Base-by-base conservation (phyloP, 53 echinoderm and acorn worm genomes). In the Crossaster papposus region DNA sequence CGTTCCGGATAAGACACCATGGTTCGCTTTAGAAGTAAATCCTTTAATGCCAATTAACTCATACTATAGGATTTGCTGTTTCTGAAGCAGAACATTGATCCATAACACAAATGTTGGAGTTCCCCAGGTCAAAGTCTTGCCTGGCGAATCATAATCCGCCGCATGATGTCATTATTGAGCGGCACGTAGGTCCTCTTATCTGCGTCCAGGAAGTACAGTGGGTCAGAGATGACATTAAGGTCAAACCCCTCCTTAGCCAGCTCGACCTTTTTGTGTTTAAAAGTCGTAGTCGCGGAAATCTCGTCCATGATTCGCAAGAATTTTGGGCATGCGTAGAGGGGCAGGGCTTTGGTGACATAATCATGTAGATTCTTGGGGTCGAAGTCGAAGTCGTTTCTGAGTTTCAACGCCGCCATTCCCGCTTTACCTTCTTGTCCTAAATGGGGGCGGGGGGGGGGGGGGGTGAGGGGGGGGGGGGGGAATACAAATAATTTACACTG, bases 261-360 rank as follows among this genome's bases (percentile, higher is more conserved):
- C 12, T 79, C 71, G 2, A 23, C 52, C 80, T 91, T 91, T 36
- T 44, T 65, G 80, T 91, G 91, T 30, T 91, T 91, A 65, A 84
- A 91, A 6, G 91, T 91, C 14, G 79, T 65, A 2, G 91, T 91
- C 18, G 51, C 80, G 30, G 64, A 64, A 31, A 91, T 91, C 35
- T 79, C 36, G 2, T 65, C 64, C 35, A 63, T 84, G 51, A 91
- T 84, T 5, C 91, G 77, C n/a, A 91, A 80, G 80, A 91, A 91
- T 50, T 84, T 86, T 2, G 91, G 91, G 62, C 91, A 91, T 18
- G 91, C 91, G 80, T 91, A 91, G 36, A 68, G n/a, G 31, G 91
- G 91, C 24, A 91, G 72, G 20, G 38, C 34, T 13, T 50, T 37
- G 29, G 73, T 86, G 22, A 86, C 70, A 62, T 86, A 32, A 22